Evolutionary conservation across 2,888 invertebrate genomes (phyloP).

Genomic region (Sarcophaga carnaria): DNA sequence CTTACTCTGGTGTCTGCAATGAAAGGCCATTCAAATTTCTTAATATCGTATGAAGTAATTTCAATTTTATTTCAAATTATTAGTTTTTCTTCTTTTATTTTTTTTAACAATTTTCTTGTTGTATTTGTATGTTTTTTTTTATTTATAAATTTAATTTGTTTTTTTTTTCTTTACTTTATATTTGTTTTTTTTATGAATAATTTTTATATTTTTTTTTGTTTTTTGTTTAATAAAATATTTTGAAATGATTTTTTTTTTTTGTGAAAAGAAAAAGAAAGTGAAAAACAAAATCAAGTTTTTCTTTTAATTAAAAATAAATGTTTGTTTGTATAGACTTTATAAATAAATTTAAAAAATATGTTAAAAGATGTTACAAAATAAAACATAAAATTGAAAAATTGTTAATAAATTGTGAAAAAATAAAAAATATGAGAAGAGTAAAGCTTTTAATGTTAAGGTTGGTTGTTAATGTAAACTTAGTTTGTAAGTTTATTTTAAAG

Average conservation of each 20-base stretch:
- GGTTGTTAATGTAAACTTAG: constrained; percentile 6
- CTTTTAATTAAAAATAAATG: too few species aligned
- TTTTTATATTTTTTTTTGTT: not conserved
- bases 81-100: not conserved
- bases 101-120: not conserved
- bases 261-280: too few species aligned
- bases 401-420: not conserved
- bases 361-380: too few species aligned
- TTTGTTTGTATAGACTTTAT: too few species aligned
- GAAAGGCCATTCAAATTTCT: not conserved
- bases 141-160: not conserved
- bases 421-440: constrained; percentile 14
- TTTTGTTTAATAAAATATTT: too few species aligned
- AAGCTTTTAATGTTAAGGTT: constrained; percentile 48
- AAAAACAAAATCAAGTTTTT: too few species aligned
- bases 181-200: not conserved
- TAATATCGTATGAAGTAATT: constrained; percentile 5
- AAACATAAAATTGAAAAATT: too few species aligned
- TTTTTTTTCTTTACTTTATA: not conserved
- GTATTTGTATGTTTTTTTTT: not conserved
- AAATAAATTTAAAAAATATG: too few species aligned
- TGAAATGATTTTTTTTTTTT: too few species aligned
- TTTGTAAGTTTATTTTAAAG: constrained; percentile 1
- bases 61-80: constrained; percentile 34
- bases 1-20: not conserved